These are phyloP conservation scores for Limnothrissa miodon DNA, from an alignment of 2,113 vertebrate genomes.

Conservation along the genomic window DNA sequence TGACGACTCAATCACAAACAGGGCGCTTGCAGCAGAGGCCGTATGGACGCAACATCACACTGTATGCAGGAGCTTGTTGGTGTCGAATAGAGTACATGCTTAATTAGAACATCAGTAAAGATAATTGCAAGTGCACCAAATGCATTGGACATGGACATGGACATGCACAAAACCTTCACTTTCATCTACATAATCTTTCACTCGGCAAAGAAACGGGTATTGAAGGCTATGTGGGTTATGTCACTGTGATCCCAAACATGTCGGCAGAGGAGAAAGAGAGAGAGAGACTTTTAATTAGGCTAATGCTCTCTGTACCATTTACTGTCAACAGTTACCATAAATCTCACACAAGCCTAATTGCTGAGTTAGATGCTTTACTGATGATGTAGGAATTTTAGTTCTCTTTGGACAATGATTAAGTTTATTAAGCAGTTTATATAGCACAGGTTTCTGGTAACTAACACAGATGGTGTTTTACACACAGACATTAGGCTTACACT, in stretches of 20 bases:
- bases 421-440: no score
- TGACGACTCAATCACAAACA: slow-evolving; percentile 43
- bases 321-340: background rate
- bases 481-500: no score
- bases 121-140: background rate
- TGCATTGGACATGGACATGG: background rate
- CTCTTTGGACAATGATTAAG: no score
- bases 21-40: background rate
- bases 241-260: no score
- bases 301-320: background rate
- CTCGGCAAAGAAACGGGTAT: no score
- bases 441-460: no score
- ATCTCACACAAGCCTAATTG: background rate
- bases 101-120: no score
- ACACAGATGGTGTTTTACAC: no score
- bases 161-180: no score
- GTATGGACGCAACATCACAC: background rate
- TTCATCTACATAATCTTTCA: no score
- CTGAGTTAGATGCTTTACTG: background rate
- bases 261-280: no score
- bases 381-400: no score
- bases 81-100: background rate
- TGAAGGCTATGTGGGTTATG: background rate
- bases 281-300: background rate
- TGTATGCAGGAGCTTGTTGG: background rate